phyloP scores from a whole-genome alignment of 1,140 invertebrate genomes.

The Drosophila miranda region DNA sequence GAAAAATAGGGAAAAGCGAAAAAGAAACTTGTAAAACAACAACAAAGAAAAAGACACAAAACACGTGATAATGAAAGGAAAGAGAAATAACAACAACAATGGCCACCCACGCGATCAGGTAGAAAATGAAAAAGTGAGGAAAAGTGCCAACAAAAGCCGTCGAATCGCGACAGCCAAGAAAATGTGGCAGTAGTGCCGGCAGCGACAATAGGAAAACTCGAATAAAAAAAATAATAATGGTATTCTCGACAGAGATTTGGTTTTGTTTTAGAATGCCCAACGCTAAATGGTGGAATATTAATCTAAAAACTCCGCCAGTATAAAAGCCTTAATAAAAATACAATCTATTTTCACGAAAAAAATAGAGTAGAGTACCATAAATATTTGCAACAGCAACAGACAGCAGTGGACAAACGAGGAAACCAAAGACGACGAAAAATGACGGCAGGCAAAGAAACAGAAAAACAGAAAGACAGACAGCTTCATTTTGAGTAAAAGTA shows the following conservation, averaged over 20 bases:
- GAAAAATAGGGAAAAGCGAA: constrained; percentile 16
- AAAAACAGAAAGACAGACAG: constrained; percentile 43
- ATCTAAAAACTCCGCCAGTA: neutral
- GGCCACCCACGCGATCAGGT: constrained; percentile 63
- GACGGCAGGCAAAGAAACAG: constrained; percentile 4
- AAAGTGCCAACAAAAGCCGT: constrained; percentile 21
- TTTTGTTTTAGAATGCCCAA: too few species aligned
- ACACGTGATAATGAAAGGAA: constrained; percentile 66
- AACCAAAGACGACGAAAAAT: constrained; percentile 10
- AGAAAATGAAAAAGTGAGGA: constrained; percentile 19
- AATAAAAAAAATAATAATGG: neutral
- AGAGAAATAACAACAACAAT: constrained; percentile 35
- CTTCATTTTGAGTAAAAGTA: constrained; percentile 66
- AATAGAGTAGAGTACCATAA: neutral
- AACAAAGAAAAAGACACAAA: constrained; percentile 32
- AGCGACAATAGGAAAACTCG: neutral
- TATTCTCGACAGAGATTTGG: too few species aligned
- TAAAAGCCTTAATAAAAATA: too few species aligned
- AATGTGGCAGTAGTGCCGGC: constrained; percentile 15
- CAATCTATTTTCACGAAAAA: too few species aligned
- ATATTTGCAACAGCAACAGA: constrained; percentile 57
- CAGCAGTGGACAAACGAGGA: constrained; percentile 10
- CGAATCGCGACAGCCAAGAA: constrained; percentile 44
- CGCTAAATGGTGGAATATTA: too few species aligned
- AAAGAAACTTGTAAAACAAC: constrained; percentile 38